Evolutionary conservation across 2,113 vertebrate genomes (phyloP), one percentile per base, ranked within the genome.

Genomic region (Silurus asotus): DNA sequence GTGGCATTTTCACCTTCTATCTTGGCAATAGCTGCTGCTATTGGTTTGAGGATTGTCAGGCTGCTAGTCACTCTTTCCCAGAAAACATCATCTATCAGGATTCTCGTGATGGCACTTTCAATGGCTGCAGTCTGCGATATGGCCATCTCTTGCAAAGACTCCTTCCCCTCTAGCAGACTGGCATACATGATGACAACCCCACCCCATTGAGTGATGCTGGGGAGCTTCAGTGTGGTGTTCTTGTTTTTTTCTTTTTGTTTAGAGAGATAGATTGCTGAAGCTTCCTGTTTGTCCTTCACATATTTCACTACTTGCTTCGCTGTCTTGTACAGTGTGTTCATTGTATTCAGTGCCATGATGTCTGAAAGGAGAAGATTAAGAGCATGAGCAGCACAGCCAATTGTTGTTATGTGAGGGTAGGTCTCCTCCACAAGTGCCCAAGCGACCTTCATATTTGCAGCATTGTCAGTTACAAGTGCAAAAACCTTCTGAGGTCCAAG

Each of bases 401-500:
- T 83, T 3, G 84, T 74, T 0, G 90, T 87, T 51, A 93, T 80
- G 62, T 92, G 91, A 2, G 88, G 90, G 86, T 90, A 92, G 19
- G 88, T 78, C 25, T 91, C 89, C 75, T 91, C 91, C 23, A 92
- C 84, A 53, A 89, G 74, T 59, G 87, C 64, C 89, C 90, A 88
- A 5, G 89, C 91, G 11, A 70, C 87, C 65, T 19, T 85, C 88
- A 90, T 92, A 64, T 90, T 90, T 1, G 83, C 84, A 6, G 77
- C 78, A 7, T 90, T 84, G 19, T 93, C 88, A 0, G 91, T 93
- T 55, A 92, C 74, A 2, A 93, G 81, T 45, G 87, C 87, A 5
- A 90, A 90, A 17, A 91, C 89, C 79, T 90, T 92, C 1, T 90
- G 78, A 15, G 91, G 72, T 23, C 92, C 91, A 37, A 91, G 87